Evolutionary conservation across 2,888 invertebrate species (phyloP).

Genomic region (Melinopterus prodromus): DNA sequence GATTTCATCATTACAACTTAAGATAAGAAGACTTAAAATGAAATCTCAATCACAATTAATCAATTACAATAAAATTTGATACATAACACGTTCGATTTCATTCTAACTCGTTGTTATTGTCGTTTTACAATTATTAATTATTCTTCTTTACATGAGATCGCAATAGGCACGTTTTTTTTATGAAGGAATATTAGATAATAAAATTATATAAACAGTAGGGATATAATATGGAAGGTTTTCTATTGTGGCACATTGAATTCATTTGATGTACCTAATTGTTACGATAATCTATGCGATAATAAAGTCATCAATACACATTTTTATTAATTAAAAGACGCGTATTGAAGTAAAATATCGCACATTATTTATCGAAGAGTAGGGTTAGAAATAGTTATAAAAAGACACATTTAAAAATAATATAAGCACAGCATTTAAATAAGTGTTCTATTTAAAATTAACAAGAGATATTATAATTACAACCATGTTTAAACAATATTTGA

Average conservation of each 20-base stretch:
- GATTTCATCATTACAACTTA: constrained; percentile 11
- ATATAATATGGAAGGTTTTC: constrained; percentile 34
- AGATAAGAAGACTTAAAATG: constrained; percentile 13
- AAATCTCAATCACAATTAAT: constrained; percentile 12
- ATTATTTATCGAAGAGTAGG: constrained; percentile 7
- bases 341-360: neutral
- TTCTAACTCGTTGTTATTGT: constrained; percentile 13
- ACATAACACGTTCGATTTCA: neutral
- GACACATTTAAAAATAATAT: constrained; percentile 15
- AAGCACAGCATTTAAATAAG: constrained; percentile 26
- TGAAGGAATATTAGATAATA: neutral
- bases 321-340: neutral
- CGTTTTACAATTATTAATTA: constrained; percentile 18
- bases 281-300: neutral
- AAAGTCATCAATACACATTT: neutral
- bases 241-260: constrained; percentile 55
- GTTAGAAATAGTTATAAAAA: constrained; percentile 20
- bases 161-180: constrained; percentile 16
- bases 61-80: neutral
- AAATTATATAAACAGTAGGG: constrained; percentile 19
- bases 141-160: constrained; percentile 24
- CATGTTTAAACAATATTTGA: constrained; percentile 12
- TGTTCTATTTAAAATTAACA: constrained; percentile 9
- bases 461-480: constrained; percentile 19
- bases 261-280: constrained; percentile 38